Conservation (phyloP, 2,888 invertebrate species). For the Megalurothrips usitatus region DNA sequence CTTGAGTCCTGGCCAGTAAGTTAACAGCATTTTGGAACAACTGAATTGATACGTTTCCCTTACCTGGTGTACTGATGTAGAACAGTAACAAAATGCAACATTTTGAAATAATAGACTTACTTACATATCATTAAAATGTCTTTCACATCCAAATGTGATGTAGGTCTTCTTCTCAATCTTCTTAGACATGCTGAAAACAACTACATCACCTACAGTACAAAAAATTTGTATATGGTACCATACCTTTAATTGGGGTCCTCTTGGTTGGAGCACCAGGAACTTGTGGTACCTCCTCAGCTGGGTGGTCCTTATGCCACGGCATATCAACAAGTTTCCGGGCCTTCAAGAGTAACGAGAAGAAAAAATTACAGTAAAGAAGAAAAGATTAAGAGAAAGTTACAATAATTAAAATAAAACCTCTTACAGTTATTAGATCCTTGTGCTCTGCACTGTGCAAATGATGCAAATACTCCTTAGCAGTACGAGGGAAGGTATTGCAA, state of each 20-base stretch:
- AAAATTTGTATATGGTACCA: conserved; percentile 30
- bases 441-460: conserved; percentile 78
- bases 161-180: neutral
- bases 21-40: no score
- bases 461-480: conserved; percentile 78
- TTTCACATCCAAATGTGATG: no score
- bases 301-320: conserved; percentile 66
- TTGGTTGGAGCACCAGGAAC: conserved; percentile 68
- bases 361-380: conserved; percentile 29
- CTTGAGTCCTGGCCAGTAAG: no score
- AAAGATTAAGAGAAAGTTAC: conserved; percentile 31
- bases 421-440: conserved; percentile 53
- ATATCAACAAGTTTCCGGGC: conserved; percentile 62
- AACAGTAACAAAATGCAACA: neutral
- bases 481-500: conserved; percentile 80
- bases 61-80: no score
- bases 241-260: conserved; percentile 77
- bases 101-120: neutral
- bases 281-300: conserved; percentile 60
- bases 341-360: conserved; percentile 43
- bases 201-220: conserved; percentile 31
- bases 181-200: conserved; percentile 27
- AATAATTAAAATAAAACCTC: conserved; percentile 28
- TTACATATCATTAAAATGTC: conserved; percentile 2
- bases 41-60: no score